Base-by-base conservation (phyloP, 2,888 invertebrate species). In the Aleiodes leptofemur region DNA sequence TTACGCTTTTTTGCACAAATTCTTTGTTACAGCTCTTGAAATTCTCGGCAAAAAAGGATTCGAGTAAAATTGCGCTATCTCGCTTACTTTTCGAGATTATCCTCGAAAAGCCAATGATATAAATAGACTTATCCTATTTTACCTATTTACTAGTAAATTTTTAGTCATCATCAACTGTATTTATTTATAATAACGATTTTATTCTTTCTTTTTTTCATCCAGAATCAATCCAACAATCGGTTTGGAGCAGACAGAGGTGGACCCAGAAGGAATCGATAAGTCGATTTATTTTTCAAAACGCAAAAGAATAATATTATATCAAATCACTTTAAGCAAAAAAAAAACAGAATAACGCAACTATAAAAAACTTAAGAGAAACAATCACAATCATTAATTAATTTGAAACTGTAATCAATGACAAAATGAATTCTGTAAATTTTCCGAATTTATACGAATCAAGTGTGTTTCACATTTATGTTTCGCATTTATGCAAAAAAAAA, bases 221-320 rank as follows among this genome's bases (percentile, higher is more conserved):
- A 86, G 86, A 84, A 83, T 78, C 83, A 85, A 31, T 51, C 51
- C 6, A 80, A 75, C 14, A 75, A 79, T 16, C 76, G 75, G 8
- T 80, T 81, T 53, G 77, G 72, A 7, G 74, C 78, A 6, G 79
- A 81, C 72, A 76, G 68, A 68, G 76, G 78, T 73, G 74, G 79
- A 11, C 71, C 74, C 68, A 78, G 82, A 78, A 79, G 81, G 78
- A 79, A 72, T 59, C 76, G 79, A 79, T 80, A 79, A 77, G 74
- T 73, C 7, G n/a, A 29, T 34, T 43, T 31, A 61, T 29, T 38
- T 59, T n/a, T 48, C 16, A 38, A 68, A 23, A 31, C 9, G 43
- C 23, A 57, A 53, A 11, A 51, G 4, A 51, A n/a, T n/a, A 14
- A 53, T 53, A 53, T 53, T 14, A 53, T 53, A 16, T 53, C 53